These are phyloP conservation scores for Polydrusus pterygomalis DNA, from an alignment of 2,888 invertebrate species.

Conservation along the genomic window DNA sequence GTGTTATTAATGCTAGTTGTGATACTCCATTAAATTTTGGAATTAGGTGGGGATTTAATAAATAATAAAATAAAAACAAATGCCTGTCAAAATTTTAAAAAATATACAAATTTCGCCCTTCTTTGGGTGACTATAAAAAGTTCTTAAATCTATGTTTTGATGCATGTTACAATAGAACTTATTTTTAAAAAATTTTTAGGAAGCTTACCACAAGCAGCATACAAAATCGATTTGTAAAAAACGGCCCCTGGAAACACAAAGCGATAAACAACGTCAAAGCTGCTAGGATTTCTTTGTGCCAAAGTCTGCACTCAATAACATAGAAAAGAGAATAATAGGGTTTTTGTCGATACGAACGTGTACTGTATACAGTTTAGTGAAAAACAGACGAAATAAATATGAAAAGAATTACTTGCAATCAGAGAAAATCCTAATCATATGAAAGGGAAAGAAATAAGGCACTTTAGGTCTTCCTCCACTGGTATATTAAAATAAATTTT, in stretches of 20 bases:
- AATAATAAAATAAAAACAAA: too few species aligned
- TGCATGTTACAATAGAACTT: not conserved
- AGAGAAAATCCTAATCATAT: too few species aligned
- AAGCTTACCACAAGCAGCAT: constrained; percentile 29
- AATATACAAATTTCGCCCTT: too few species aligned
- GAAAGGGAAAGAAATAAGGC: too few species aligned
- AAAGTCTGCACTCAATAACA: constrained; percentile 30
- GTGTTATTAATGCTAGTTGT: too few species aligned
- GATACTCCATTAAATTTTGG: too few species aligned
- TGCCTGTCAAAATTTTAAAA: too few species aligned
- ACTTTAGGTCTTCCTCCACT: too few species aligned
- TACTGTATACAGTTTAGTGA: constrained; percentile 14
- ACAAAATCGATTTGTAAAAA: constrained; percentile 45
- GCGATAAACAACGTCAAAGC: constrained; percentile 38
- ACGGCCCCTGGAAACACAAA: constrained; percentile 37
- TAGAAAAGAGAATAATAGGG: constrained; percentile 21
- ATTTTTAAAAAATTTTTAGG: constrained; percentile 22
- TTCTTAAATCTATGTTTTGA: too few species aligned
- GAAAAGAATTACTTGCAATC: not conserved
- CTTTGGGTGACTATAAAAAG: too few species aligned
- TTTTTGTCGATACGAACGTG: constrained; percentile 19
- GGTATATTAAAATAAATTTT: too few species aligned
- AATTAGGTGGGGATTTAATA: too few species aligned
- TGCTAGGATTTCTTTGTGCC: constrained; percentile 34
- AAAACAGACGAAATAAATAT: constrained; percentile 23